Percentiles rank a stretch among this genome's conserved stretches.
Conservation (phyloP, 2,113 vertebrate genomes). For the Limanda limanda region DNA sequence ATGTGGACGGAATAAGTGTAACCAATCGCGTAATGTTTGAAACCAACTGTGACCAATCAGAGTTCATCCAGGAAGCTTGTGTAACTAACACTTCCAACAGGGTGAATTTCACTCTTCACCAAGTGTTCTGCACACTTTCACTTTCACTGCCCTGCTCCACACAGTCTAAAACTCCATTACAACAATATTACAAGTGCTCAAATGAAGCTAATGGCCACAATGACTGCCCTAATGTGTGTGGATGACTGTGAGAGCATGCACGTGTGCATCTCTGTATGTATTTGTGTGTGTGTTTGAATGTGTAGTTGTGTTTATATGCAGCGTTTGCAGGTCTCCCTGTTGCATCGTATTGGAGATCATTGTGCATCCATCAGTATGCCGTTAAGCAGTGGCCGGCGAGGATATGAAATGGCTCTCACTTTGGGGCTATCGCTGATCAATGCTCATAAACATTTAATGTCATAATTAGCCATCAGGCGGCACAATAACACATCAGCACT, state of each 20-base stretch:
- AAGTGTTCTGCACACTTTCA: neutral
- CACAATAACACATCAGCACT: constrained; percentile 72
- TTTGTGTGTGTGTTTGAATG: neutral
- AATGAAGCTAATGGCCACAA: constrained; percentile 23
- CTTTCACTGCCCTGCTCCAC: too few relatives aligned
- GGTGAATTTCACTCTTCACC: neutral
- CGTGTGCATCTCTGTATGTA: constrained; percentile 1
- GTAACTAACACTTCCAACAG: neutral
- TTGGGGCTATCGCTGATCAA: constrained; percentile 75
- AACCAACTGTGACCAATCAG: neutral
- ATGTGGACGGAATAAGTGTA: neutral
- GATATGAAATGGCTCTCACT: constrained; percentile 75
- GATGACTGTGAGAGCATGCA: constrained; percentile 6
- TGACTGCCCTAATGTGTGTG: constrained; percentile 19
- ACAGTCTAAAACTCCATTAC: constrained; percentile 6
- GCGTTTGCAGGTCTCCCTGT: constrained; percentile 46
- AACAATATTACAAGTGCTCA: constrained; percentile 24
- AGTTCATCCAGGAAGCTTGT: neutral
- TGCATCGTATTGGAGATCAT: constrained; percentile 73
- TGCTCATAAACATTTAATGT: constrained; percentile 83
- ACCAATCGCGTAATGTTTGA: neutral
- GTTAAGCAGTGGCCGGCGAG: constrained; percentile 73
- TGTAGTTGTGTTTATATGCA: neutral
- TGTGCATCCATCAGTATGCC: constrained; percentile 79
- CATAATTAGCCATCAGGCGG: constrained; percentile 76